These are phyloP conservation scores for Penaeus monodon DNA, from an alignment of 2,888 invertebrate genomes.

Conservation along the genomic window DNA sequence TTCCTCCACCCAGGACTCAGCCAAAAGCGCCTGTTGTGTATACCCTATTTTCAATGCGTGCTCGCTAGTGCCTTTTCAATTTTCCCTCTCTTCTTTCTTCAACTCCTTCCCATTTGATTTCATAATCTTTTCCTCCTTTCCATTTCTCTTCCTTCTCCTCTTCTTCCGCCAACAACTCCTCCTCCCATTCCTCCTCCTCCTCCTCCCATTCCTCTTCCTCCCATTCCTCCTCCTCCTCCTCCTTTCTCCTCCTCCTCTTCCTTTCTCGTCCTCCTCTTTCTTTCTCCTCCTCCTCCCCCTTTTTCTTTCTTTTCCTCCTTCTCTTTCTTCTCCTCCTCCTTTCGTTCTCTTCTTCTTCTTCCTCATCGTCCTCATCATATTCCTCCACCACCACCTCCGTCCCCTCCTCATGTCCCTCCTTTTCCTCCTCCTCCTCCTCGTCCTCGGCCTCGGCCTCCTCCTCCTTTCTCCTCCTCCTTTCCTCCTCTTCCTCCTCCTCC, in stretches of 20 bases:
- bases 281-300: too few species aligned
- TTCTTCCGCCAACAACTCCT: too few species aligned
- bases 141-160: background rate
- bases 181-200: background rate
- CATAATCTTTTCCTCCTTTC: too few species aligned
- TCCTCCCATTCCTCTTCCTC: constrained; percentile 4
- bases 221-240: background rate
- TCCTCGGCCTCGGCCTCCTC: background rate
- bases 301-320: too few species aligned
- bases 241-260: background rate
- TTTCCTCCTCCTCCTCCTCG: background rate
- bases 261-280: too few species aligned
- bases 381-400: background rate
- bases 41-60: too few species aligned
- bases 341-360: background rate
- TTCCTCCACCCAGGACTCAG: too few species aligned
- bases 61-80: too few species aligned
- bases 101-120: too few species aligned
- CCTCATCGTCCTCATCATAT: background rate
- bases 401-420: background rate
- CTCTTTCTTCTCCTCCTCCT: too few species aligned
- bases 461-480: background rate
- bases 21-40: too few species aligned
- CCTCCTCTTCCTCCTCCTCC: background rate
- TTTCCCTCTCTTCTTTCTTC: background rate